Evolutionary conservation across 2,888 invertebrate genomes (phyloP).

Genomic region (Ischnus inquisitorius): DNA sequence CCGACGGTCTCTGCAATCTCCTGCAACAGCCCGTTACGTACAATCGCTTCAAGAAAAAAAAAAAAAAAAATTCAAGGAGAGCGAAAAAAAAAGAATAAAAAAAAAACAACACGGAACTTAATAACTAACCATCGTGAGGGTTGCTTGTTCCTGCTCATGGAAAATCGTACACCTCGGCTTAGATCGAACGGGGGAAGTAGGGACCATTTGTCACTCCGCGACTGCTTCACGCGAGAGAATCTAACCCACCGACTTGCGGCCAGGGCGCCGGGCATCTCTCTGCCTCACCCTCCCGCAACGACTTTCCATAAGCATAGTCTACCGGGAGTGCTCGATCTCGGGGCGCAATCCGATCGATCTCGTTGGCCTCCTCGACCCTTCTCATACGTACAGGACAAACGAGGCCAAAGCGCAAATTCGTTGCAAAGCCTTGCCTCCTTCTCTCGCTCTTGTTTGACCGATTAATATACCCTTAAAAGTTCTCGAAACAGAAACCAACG

Average conservation of each 20-base stretch:
- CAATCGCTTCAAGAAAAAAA: constrained; percentile 49
- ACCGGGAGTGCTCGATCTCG: constrained; percentile 49
- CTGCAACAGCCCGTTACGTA: constrained; percentile 58
- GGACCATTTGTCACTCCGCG: constrained; percentile 59
- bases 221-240: constrained; percentile 38
- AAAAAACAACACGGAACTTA: constrained; percentile 58
- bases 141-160: constrained; percentile 56
- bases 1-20: constrained; percentile 58
- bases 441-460: background rate
- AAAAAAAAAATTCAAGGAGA: constrained; percentile 18
- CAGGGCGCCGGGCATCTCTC: background rate
- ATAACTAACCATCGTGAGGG: constrained; percentile 60
- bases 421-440: background rate
- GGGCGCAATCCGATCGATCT: constrained; percentile 48
- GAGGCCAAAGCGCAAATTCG: constrained; percentile 18
- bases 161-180: constrained; percentile 48
- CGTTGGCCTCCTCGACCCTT: constrained; percentile 24
- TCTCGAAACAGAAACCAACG: constrained; percentile 6
- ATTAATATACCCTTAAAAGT: background rate
- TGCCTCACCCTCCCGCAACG: constrained; percentile 16
- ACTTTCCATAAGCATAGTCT: constrained; percentile 48
- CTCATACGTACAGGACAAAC: constrained; percentile 17
- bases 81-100: constrained; percentile 9
- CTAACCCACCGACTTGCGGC: constrained; percentile 24
- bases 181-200: constrained; percentile 48